These are phyloP conservation scores for Dicrostonyx torquatus DNA, from an alignment of 2,797 vertebrate genomes.

Conservation along the genomic window DNA sequence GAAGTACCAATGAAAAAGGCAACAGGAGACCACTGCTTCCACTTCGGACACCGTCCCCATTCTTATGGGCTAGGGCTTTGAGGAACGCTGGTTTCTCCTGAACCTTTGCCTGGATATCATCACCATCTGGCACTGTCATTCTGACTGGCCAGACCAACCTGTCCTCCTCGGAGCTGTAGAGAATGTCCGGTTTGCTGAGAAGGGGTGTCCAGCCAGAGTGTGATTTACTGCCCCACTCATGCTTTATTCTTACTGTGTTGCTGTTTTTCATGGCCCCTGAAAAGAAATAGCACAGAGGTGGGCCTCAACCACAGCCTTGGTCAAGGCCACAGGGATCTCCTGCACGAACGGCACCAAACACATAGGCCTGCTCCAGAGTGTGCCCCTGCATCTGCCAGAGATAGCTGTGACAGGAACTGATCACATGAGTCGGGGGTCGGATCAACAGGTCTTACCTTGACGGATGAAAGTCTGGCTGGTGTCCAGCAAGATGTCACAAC, in stretches of 20 bases:
- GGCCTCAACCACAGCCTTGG: constrained; percentile 46
- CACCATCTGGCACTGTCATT: constrained; percentile 54
- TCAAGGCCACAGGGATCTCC: not conserved
- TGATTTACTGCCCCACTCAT: constrained; percentile 40
- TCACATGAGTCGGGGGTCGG: not conserved
- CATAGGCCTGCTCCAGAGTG: not conserved
- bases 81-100: constrained; percentile 72
- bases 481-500: constrained; percentile 97
- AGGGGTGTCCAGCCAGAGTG: constrained; percentile 61
- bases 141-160: constrained; percentile 55
- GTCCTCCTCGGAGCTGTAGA: constrained; percentile 73
- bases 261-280: constrained; percentile 73
- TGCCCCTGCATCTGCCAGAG: constrained; percentile 15
- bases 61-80: constrained; percentile 66
- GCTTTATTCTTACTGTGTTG: constrained; percentile 71
- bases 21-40: constrained; percentile 72
- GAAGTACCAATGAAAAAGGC: constrained; percentile 74
- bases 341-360: not conserved
- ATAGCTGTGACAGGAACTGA: not conserved
- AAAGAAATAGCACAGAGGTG: constrained; percentile 76
- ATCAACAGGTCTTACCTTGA: constrained; percentile 90
- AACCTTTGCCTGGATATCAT: constrained; percentile 63
- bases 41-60: constrained; percentile 64
- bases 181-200: constrained; percentile 70
- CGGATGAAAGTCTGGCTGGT: constrained; percentile 99